Evolutionary conservation across 1,140 invertebrate genomes (phyloP).

Genomic region (Calephelis virginiensis): DNA sequence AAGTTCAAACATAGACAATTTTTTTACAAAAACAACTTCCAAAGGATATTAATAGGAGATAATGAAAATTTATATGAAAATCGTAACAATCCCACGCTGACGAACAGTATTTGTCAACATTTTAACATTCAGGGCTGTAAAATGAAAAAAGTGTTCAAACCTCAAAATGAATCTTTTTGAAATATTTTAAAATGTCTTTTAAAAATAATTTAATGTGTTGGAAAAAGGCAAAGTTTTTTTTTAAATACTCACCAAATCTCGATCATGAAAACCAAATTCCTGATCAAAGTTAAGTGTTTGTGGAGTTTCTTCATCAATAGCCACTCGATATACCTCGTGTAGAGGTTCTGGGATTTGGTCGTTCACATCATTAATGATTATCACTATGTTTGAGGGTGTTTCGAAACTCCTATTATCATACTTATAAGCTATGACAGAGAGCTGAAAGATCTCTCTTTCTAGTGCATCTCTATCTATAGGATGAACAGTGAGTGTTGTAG

Average conservation of each 20-base stretch:
- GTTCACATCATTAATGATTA: constrained; percentile 79
- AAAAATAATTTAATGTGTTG: too few relatives aligned
- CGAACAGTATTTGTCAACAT: too few relatives aligned
- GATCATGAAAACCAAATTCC: constrained; percentile 75
- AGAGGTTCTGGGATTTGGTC: constrained; percentile 74
- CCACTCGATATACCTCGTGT: constrained; percentile 46
- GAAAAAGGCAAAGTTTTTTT: not conserved
- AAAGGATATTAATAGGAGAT: too few relatives aligned
- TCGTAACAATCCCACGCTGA: too few relatives aligned
- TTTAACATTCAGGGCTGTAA: too few relatives aligned
- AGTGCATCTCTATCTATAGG: constrained; percentile 77
- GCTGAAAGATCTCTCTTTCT: constrained; percentile 74
- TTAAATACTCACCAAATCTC: constrained; percentile 75
- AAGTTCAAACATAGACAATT: too few relatives aligned
- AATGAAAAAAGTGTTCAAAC: too few relatives aligned
- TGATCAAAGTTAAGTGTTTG: constrained; percentile 62
- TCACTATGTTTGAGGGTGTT: constrained; percentile 56
- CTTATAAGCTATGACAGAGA: constrained; percentile 78
- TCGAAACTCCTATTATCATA: constrained; percentile 56
- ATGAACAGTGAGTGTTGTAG: constrained; percentile 65
- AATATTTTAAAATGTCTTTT: too few relatives aligned
- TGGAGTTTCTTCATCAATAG: constrained; percentile 70
- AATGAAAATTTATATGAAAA: too few relatives aligned
- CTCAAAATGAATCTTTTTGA: too few relatives aligned
- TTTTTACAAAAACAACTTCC: too few relatives aligned